Evolutionary conservation across 35 echinoderm and acorn worm species (phyloP).

Genomic region (Apostichopus japonicus): DNA sequence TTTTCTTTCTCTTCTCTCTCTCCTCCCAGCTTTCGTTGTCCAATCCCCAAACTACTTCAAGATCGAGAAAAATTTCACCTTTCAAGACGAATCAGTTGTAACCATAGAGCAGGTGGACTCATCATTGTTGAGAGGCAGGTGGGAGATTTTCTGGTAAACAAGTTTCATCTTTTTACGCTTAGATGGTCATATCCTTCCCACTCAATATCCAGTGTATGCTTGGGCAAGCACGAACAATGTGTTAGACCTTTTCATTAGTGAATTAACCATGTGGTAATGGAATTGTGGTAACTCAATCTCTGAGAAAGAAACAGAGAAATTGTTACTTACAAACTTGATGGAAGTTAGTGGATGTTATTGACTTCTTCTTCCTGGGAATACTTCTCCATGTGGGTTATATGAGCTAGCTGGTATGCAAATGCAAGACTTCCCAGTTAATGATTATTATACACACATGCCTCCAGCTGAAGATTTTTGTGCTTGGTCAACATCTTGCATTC

Average conservation of each 20-base stretch:
- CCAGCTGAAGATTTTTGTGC: too few species aligned
- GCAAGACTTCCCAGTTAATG: too few species aligned
- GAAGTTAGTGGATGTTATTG: too few species aligned
- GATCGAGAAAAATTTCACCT: neutral
- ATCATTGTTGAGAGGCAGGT: neutral
- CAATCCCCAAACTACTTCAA: neutral
- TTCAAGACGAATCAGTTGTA: neutral
- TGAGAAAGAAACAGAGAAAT: too few species aligned
- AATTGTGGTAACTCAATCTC: neutral
- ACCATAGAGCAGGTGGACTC: neutral
- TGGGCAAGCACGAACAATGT: neutral
- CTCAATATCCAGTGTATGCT: neutral
- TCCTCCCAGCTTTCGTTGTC: neutral
- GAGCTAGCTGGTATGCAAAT: too few species aligned
- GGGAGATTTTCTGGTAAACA: conserved; percentile 3
- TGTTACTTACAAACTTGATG: too few species aligned
- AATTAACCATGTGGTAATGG: neutral
- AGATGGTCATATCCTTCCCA: neutral
- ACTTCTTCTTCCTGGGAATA: too few species aligned
- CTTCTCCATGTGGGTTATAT: too few species aligned
- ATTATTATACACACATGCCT: too few species aligned
- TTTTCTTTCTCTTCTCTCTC: neutral
- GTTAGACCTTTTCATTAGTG: neutral
- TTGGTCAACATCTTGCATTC: too few species aligned
- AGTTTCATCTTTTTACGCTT: neutral